Evolutionary conservation across 2,797 vertebrate genomes (phyloP).

Genomic region (Poliocrania exsul): DNA sequence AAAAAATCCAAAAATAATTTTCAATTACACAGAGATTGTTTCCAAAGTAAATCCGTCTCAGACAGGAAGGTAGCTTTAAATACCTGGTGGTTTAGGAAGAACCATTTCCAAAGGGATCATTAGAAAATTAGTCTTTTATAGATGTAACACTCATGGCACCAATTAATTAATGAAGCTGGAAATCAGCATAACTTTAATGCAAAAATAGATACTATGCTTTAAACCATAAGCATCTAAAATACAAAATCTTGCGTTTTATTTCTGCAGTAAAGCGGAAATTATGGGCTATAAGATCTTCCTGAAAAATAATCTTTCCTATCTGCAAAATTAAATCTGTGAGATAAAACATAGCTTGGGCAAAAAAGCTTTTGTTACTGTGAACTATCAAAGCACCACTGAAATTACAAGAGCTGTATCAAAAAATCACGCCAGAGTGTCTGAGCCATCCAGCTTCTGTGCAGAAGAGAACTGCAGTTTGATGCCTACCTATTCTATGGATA

Average conservation of each 20-base stretch:
- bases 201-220: slow-evolving; percentile 5
- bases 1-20: slow-evolving; percentile 24
- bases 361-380: neutral
- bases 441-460: neutral
- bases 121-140: slow-evolving; percentile 21
- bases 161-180: slow-evolving; percentile 38
- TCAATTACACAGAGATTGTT: neutral
- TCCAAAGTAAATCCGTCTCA: neutral
- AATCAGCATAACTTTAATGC: neutral
- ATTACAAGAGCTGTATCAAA: neutral
- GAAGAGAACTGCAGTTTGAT: neutral
- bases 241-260: neutral
- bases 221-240: neutral
- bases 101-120: neutral
- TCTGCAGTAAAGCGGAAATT: neutral
- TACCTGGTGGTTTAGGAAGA: slow-evolving; percentile 3
- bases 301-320: neutral
- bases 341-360: neutral
- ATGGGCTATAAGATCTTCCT: neutral
- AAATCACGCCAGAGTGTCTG: fast-evolving
- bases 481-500: neutral
- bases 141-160: neutral
- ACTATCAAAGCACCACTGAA: neutral
- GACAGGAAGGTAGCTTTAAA: neutral
- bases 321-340: neutral